Base-by-base conservation (phyloP, 2,888 invertebrate species). In the Trissonchulus sp. region DNA sequence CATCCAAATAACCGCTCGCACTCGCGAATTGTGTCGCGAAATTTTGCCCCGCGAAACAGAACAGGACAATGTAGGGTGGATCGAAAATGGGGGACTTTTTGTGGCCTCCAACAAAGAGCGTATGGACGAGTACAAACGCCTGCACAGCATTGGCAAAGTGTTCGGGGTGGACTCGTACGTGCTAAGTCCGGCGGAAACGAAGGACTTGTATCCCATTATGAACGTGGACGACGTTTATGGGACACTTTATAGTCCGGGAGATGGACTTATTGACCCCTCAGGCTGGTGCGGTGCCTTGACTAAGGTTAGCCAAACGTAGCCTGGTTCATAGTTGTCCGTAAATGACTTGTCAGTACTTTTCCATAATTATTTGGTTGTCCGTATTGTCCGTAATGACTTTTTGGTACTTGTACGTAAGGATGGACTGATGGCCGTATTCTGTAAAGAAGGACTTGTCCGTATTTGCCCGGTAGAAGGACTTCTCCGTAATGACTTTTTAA, bases 41-140 rank as follows among this genome's bases (percentile, higher is more conserved):
- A 87, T 88, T 38, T 85, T 94, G 74, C 92, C 93, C 84, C 85
- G 89, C 72, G 93, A 94, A 85, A 91, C 91, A 0, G 94, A 91
- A 0, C 87, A 91, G 15, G 88, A 91, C 85, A 90, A 93, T 0
- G 34, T 37, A 28, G 94, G 94, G 0, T 94, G 92, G 91, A 91
- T 90, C 80, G 90, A 92, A 84, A 93, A 94, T 86, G 94, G 94
- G 1, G 94, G 93, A 63, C 88, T 95, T 81, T 94, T 93, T 84
- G 91, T 94, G 79, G 93, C 94, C 2, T 89, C 90, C 81, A 89
- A 89, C 72, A 87, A 90, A 90, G 89, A 90, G 76, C 88, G 94
- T 73, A 87, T 93, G 78, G 90, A 92, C 84, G 94, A 94, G 86
- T 94, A 93, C 84, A 89, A 90, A 84, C 88, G 93, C 34, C 85